These are phyloP conservation scores for Mionectes olivaceus DNA, from an alignment of 2,797 vertebrate species.

Conservation along the genomic window DNA sequence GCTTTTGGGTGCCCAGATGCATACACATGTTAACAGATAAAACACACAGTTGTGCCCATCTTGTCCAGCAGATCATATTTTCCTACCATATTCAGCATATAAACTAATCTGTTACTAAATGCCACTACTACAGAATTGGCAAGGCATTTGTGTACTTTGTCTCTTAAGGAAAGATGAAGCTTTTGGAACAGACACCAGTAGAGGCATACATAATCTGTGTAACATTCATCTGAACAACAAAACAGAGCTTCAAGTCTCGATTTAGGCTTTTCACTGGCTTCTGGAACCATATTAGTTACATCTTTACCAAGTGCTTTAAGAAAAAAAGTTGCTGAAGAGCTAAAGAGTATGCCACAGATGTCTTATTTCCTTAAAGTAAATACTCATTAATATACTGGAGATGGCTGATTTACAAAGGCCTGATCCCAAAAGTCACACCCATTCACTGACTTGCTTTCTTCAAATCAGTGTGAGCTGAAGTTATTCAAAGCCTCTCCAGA, in stretches of 20 bases:
- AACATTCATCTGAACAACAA: neutral
- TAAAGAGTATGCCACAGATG: neutral
- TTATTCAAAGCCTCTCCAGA: neutral
- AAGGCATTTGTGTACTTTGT: neutral
- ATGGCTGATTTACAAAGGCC: neutral
- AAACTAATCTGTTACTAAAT: neutral
- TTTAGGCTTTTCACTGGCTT: neutral
- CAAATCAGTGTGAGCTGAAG: neutral
- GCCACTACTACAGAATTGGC: neutral
- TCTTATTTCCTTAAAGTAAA: slow-evolving; percentile 2
- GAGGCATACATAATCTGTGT: neutral
- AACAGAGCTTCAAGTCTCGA: neutral
- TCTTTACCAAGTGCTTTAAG: neutral
- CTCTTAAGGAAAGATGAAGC: neutral
- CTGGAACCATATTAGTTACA: neutral
- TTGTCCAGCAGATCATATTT: neutral
- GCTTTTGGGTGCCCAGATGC: neutral
- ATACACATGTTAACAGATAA: rapidly evolving
- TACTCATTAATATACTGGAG: neutral
- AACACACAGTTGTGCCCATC: neutral
- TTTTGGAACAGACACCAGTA: neutral
- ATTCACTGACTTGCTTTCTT: neutral
- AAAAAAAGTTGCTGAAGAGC: neutral
- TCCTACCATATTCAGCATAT: neutral
- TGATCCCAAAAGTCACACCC: neutral